phyloP scores from a whole-genome alignment of 1,140 invertebrate genomes.

The Calliopsis andreniformis region DNA sequence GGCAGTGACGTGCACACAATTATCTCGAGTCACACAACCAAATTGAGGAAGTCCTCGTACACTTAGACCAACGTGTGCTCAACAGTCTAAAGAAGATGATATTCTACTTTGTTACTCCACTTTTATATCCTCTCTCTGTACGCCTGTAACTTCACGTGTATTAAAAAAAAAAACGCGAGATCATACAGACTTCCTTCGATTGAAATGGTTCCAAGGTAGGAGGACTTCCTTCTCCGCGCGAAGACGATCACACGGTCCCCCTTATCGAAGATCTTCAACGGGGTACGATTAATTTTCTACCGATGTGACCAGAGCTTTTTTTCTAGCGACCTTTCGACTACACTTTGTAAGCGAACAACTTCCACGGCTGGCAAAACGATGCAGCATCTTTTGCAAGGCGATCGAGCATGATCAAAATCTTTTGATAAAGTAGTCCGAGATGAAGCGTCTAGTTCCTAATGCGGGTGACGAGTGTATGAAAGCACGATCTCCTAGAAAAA shows the following conservation, averaged over 20 bases:
- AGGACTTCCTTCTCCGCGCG: slow-evolving; percentile 8
- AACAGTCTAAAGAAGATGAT: slow-evolving; percentile 39
- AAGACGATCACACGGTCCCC: neutral
- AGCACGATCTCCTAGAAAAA: slow-evolving; percentile 5
- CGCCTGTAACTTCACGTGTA: slow-evolving; percentile 21
- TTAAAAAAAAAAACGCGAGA: neutral
- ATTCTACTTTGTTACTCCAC: slow-evolving; percentile 50
- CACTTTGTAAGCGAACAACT: neutral
- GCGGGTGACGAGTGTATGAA: neutral
- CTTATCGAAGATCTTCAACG: neutral
- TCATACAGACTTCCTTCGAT: slow-evolving; percentile 12
- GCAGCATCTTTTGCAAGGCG: neutral
- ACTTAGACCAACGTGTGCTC: slow-evolving; percentile 33
- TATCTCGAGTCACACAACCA: neutral
- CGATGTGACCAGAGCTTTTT: slow-evolving; percentile 1
- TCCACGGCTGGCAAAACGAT: too few species aligned
- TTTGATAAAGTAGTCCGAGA: slow-evolving; percentile 30
- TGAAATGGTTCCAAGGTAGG: slow-evolving; percentile 21
- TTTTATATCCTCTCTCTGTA: slow-evolving; percentile 42
- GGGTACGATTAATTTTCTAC: slow-evolving; percentile 1
- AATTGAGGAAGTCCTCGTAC: slow-evolving; percentile 24
- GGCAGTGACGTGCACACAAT: slow-evolving; percentile 63
- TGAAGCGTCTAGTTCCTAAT: slow-evolving; percentile 33
- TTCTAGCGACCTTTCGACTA: neutral
- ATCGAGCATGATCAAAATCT: slow-evolving; percentile 39